Conservation (phyloP, 2,797 vertebrate genomes). For the Falco novaeseelandiae region DNA sequence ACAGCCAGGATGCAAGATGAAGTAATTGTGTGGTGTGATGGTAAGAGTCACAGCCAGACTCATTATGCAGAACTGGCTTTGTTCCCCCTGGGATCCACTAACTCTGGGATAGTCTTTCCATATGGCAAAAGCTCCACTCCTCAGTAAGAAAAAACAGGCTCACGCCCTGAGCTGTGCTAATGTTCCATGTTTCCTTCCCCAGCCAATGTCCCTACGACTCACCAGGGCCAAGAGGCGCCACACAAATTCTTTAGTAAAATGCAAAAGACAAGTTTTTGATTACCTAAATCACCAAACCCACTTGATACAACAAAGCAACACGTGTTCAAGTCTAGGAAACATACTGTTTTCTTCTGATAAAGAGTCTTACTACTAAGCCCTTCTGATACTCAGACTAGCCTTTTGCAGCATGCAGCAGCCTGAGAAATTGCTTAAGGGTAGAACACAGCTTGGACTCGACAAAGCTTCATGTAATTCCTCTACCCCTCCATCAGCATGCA, state of each 20-base stretch:
- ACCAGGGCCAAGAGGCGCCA: not conserved
- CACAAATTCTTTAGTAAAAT: not conserved
- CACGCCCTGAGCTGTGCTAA: not conserved
- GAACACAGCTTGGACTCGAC: not conserved
- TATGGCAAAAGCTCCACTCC: not conserved
- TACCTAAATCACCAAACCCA: not conserved
- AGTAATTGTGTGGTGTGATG: not conserved
- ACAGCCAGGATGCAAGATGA: not conserved
- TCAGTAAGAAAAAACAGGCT: not conserved
- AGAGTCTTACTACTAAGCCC: not conserved
- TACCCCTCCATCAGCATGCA: not conserved
- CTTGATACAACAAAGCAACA: not conserved
- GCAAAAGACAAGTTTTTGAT: not conserved
- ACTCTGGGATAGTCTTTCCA: constrained; percentile 10
- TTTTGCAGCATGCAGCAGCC: not conserved
- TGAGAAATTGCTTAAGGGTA: not conserved
- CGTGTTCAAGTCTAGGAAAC: not conserved
- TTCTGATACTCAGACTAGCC: not conserved
- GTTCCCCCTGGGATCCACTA: not conserved
- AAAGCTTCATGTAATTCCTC: not conserved
- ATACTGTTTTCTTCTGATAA: not conserved
- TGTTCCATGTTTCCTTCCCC: not conserved
- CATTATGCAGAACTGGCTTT: not conserved
- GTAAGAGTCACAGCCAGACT: not conserved
- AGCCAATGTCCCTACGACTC: not conserved